Percentiles rank a stretch among this genome's conserved stretches.
These are phyloP conservation scores for Noturus placidus DNA, from an alignment of 2,113 vertebrate genomes.

Conservation along the genomic window DNA sequence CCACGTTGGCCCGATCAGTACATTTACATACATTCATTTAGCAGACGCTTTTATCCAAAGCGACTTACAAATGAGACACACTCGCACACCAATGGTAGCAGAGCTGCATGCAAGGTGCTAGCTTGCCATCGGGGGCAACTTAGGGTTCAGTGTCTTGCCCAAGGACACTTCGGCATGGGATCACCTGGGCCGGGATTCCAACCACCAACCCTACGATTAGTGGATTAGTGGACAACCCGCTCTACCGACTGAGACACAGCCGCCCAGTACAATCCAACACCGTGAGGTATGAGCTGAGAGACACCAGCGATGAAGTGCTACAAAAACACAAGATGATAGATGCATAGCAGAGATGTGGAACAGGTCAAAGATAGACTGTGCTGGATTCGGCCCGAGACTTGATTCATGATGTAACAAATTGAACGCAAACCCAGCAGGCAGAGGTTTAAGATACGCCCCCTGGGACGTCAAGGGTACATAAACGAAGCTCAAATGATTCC, in stretches of 20 bases:
- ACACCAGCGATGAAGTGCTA: conserved; percentile 67
- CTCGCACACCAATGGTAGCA: no score
- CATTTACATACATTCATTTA: no score
- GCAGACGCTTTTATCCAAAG: no score
- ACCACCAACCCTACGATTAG: no score
- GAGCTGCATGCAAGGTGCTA: no score
- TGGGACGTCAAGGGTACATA: conserved; percentile 56
- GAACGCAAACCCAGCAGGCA: conserved; percentile 63
- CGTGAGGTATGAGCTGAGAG: conserved; percentile 57
- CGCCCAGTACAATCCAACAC: conserved; percentile 71
- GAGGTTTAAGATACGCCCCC: conserved; percentile 65
- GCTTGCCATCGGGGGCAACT: no score
- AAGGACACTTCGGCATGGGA: no score
- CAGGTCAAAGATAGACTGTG: conserved; percentile 66
- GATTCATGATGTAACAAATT: conserved; percentile 52
- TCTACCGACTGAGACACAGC: no score
- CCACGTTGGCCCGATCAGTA: conserved; percentile 67
- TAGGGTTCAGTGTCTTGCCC: no score
- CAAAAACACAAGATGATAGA: conserved; percentile 66
- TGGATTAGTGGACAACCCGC: no score
- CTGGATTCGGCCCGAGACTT: conserved; percentile 54
- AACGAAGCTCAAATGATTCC: conserved; percentile 59
- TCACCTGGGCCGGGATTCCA: no score
- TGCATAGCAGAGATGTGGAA: conserved; percentile 60
- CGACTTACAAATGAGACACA: no score